A percentile compares a stretch with the other conserved stretches of the same genome.
Evolutionary conservation across 2,113 vertebrate genomes (phyloP).

Genomic region (Cynopterus brachyotis): DNA sequence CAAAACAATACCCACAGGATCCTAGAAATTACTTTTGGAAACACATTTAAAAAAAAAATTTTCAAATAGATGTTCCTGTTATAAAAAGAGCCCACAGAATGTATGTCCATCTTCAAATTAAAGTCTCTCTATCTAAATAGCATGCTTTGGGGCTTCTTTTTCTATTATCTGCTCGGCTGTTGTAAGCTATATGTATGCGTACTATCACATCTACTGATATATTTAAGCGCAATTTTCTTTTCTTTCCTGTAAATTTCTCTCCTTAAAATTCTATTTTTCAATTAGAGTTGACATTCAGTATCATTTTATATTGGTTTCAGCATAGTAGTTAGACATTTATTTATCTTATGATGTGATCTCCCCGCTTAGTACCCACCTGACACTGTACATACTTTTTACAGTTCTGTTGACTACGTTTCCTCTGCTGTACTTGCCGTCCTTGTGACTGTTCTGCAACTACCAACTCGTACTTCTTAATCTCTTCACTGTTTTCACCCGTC

Average conservation of each 20-base stretch:
- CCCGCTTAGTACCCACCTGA: too few relatives aligned
- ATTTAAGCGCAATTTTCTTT: not conserved
- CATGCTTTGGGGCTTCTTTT: not conserved
- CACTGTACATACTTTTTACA: too few relatives aligned
- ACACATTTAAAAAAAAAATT: not conserved
- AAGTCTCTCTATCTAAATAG: not conserved
- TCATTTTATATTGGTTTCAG: too few relatives aligned
- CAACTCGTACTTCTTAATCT: too few relatives aligned
- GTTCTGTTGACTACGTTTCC: not conserved
- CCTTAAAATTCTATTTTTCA: too few relatives aligned
- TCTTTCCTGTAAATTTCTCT: too few relatives aligned
- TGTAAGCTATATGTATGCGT: not conserved
- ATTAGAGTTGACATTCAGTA: too few relatives aligned
- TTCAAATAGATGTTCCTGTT: not conserved
- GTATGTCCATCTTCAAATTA: not conserved
- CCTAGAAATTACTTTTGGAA: slow-evolving; percentile 54
- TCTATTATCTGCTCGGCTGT: not conserved
- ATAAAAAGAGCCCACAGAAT: not conserved
- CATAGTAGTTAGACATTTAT: too few relatives aligned
- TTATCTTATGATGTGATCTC: too few relatives aligned
- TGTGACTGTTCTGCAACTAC: too few relatives aligned
- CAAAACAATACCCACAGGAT: not conserved
- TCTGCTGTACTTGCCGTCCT: not conserved
- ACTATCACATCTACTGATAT: not conserved
- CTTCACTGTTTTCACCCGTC: too few relatives aligned